Evolutionary conservation across 1,140 invertebrate genomes (phyloP).

Genomic region (Drosophila bocki): DNA sequence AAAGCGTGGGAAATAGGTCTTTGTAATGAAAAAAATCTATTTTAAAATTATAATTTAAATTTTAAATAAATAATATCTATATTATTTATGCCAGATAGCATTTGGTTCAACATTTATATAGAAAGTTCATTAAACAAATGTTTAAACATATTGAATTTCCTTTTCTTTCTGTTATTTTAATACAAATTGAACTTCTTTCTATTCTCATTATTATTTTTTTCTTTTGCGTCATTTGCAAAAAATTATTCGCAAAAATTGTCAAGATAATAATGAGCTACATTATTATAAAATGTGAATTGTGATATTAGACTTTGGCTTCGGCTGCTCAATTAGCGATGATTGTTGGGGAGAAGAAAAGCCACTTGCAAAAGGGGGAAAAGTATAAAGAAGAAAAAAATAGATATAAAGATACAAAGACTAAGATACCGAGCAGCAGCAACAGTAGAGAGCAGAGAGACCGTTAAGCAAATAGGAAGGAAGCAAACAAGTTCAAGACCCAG

Average conservation of each 20-base stretch:
- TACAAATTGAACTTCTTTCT: neutral
- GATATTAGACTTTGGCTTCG: constrained; percentile 46
- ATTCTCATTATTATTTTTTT: constrained; percentile 15
- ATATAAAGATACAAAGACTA: neutral
- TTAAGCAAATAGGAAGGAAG: constrained; percentile 83
- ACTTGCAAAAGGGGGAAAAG: constrained; percentile 4
- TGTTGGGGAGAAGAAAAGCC: constrained; percentile 43
- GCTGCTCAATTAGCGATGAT: constrained; percentile 67
- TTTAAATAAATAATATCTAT: neutral
- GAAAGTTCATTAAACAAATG: constrained; percentile 20
- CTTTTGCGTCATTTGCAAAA: constrained; percentile 30
- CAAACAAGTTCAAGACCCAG: constrained; percentile 61
- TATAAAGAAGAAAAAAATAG: constrained; percentile 2
- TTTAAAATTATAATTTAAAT: neutral
- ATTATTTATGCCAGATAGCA: neutral
- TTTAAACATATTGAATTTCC: neutral
- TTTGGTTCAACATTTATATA: neutral
- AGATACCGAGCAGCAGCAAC: neutral
- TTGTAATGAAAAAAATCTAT: neutral
- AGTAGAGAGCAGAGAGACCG: constrained; percentile 27
- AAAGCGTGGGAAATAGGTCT: constrained; percentile 24
- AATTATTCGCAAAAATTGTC: constrained; percentile 32
- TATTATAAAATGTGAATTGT: constrained; percentile 49
- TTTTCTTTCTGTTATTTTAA: constrained; percentile 1
- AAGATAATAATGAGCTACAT: constrained; percentile 15